These are phyloP conservation scores for Astyanax mexicanus DNA, from an alignment of 2,797 vertebrate species.

Conservation along the genomic window DNA sequence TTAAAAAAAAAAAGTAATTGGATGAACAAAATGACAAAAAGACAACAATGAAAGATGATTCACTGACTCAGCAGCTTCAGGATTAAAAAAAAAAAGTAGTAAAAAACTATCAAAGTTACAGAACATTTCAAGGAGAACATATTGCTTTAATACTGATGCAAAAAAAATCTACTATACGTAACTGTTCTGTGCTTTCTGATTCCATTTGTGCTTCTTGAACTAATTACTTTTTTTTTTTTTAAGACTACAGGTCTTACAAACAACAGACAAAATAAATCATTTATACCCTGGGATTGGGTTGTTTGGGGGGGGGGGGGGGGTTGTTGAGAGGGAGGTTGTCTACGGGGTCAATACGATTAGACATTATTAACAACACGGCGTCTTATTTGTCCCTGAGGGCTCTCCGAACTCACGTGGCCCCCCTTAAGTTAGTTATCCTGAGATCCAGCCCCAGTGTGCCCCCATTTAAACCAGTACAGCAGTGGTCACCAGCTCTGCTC, in stretches of 20 bases:
- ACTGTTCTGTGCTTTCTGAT: constrained; percentile 32
- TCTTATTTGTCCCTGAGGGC: constrained; percentile 36
- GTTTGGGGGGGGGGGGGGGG: constrained; percentile 62
- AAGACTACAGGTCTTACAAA: constrained; percentile 30
- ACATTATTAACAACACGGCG: background rate
- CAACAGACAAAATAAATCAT: constrained; percentile 11
- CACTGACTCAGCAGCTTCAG: background rate
- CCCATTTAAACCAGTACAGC: background rate
- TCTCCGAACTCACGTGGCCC: constrained; percentile 23
- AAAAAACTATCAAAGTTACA: constrained; percentile 1
- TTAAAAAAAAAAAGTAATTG: no score
- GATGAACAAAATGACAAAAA: background rate
- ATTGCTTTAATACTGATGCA: constrained; percentile 57
- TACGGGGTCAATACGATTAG: constrained; percentile 60
- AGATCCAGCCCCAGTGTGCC: constrained; percentile 63
- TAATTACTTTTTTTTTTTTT: constrained; percentile 21
- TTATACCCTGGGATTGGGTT: constrained; percentile 47
- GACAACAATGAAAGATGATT: background rate
- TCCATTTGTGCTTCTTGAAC: constrained; percentile 53
- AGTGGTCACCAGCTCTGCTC: background rate
- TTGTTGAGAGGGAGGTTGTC: constrained; percentile 62
- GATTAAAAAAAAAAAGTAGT: background rate
- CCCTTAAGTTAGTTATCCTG: constrained; percentile 54
- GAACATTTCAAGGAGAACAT: constrained; percentile 31
- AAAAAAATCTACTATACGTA: constrained; percentile 40